phyloP scores from a whole-genome alignment of 2,888 invertebrate species.

The Polydrusus tereticollis region DNA sequence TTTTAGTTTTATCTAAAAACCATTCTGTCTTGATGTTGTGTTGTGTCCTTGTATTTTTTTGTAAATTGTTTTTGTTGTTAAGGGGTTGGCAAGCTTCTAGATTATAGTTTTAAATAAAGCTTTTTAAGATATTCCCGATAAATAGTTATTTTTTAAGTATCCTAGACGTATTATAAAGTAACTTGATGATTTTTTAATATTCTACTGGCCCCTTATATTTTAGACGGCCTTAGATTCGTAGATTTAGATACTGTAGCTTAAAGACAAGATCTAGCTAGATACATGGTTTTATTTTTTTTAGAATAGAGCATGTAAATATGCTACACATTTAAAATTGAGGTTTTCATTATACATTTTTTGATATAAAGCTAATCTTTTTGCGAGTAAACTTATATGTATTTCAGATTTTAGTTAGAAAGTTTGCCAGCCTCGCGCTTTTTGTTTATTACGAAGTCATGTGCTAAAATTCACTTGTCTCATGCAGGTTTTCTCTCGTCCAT shows the following conservation, averaged over 20 bases:
- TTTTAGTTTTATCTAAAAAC: slow-evolving; percentile 24
- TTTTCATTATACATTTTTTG: not conserved
- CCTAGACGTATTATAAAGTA: slow-evolving; percentile 15
- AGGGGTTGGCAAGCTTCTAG: slow-evolving; percentile 68
- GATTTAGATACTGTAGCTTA: slow-evolving; percentile 28
- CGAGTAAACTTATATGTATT: not conserved
- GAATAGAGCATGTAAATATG: slow-evolving; percentile 55
- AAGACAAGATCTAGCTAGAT: slow-evolving; percentile 26
- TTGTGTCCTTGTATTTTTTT: slow-evolving; percentile 69
- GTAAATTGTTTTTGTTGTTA: slow-evolving; percentile 63
- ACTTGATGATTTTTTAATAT: not conserved
- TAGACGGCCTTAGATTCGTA: slow-evolving; percentile 41
- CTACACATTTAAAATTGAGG: slow-evolving; percentile 36
- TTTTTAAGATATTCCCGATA: slow-evolving; percentile 50
- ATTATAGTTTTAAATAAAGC: slow-evolving; percentile 17
- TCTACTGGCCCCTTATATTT: slow-evolving; percentile 28
- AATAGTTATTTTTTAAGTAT: slow-evolving; percentile 11
- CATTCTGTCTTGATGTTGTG: slow-evolving; percentile 62
- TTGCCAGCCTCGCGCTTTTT: slow-evolving; percentile 67
- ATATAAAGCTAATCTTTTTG: not conserved
- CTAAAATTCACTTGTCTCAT: slow-evolving; percentile 28
- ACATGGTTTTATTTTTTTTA: slow-evolving; percentile 25
- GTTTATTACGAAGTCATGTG: slow-evolving; percentile 59
- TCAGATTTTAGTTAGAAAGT: slow-evolving; percentile 55
- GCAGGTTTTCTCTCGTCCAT: slow-evolving; percentile 43